A percentile compares a stretch with the other conserved stretches of the same genome.
Evolutionary conservation across 2,113 vertebrate genomes (phyloP).

Genomic region (Stigmatopora nigra): DNA sequence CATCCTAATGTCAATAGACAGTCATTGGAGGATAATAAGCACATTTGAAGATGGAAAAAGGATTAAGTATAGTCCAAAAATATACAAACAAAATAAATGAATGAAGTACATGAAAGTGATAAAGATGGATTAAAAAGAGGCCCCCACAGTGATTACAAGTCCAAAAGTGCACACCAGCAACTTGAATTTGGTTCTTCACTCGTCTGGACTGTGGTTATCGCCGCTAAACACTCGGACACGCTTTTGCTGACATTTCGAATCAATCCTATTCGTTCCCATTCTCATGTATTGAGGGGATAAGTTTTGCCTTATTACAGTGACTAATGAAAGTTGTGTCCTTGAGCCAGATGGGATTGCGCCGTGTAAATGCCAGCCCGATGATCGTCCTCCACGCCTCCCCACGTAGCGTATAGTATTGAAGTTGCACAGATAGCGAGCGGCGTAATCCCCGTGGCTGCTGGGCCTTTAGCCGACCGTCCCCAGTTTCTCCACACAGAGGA

Average conservation of each 20-base stretch:
- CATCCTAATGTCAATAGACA: no score
- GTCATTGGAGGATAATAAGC: background rate
- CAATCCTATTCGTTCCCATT: slow-evolving; percentile 41
- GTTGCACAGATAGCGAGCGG: slow-evolving; percentile 25
- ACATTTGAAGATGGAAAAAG: background rate
- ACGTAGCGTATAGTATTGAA: background rate
- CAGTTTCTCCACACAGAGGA: slow-evolving; percentile 54
- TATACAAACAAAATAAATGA: background rate
- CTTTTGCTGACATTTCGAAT: slow-evolving; percentile 54
- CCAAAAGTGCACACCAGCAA: background rate
- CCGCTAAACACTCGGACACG: slow-evolving; percentile 19
- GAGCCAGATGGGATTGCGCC: slow-evolving; percentile 35
- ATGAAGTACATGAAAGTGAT: background rate
- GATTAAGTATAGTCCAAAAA: no score
- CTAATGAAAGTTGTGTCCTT: slow-evolving; percentile 59
- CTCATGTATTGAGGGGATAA: slow-evolving; percentile 37
- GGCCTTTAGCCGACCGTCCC: slow-evolving; percentile 39
- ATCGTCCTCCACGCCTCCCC: slow-evolving; percentile 9
- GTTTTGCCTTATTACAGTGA: slow-evolving; percentile 45
- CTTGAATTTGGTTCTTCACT: background rate
- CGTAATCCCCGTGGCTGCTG: slow-evolving; percentile 54
- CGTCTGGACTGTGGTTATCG: slow-evolving; percentile 13
- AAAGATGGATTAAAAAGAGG: background rate
- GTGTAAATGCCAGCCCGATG: slow-evolving; percentile 57
- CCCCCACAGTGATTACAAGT: background rate